Conservation (phyloP, 92 coral and sea anemone genomes). For the Epizoanthus rinbou region DNA sequence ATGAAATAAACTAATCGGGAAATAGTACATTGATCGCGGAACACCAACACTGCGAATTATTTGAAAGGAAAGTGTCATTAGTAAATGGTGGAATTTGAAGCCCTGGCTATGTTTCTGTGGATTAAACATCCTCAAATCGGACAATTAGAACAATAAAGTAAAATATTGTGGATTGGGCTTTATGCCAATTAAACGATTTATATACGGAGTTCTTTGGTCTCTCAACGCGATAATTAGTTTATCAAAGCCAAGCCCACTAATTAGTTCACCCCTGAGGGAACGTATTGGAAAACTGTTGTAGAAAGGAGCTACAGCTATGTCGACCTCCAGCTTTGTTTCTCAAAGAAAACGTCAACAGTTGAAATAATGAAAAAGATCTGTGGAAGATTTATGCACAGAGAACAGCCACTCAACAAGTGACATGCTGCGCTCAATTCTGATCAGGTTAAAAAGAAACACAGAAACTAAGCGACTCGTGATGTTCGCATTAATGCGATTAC, state of each 20-base stretch:
- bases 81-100: not conserved
- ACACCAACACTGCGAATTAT: constrained; percentile 3
- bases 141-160: not conserved
- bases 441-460: constrained; percentile 9
- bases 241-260: constrained; percentile 28
- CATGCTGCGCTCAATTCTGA: constrained; percentile 2
- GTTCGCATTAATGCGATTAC: constrained; percentile 5
- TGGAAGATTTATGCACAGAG: not conserved
- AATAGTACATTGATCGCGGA: constrained; percentile 12
- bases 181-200: not conserved
- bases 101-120: not conserved
- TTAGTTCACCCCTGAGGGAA: constrained; percentile 23
- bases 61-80: not conserved
- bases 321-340: constrained; percentile 35
- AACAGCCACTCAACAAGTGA: not conserved
- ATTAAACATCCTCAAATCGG: not conserved
- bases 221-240: constrained; percentile 25
- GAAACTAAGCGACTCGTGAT: not conserved
- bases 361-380: not conserved
- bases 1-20: constrained; percentile 21
- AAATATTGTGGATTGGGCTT: not conserved
- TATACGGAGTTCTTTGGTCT: constrained; percentile 39
- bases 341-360: not conserved
- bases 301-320: constrained; percentile 6
- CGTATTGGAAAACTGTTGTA: not conserved